Base-by-base conservation (phyloP, 2,888 invertebrate genomes). In the Ypsolopha sequella region DNA sequence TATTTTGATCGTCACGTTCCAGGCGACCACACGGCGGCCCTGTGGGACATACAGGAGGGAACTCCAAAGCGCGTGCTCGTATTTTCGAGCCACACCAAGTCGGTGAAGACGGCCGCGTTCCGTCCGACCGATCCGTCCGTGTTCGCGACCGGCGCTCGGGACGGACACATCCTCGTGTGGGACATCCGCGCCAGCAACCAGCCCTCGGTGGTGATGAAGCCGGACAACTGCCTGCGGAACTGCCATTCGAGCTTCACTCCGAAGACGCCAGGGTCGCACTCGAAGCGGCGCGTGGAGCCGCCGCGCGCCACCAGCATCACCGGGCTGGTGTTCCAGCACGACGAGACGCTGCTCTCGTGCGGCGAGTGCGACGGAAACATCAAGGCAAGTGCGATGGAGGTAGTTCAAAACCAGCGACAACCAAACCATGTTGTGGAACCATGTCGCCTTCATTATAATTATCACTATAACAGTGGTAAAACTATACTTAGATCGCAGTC, bases 131-230 rank as follows among this genome's bases (percentile, higher is more conserved):
- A 93, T 79, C 72, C 88, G 60, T 91, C 90, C 51, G 91, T 95
- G 1, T 95, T 97, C 81, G 95, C 95, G 0, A 95, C 95, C 0
- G 96, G 97, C 13, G 93, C 94, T 0, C 85, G 97, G 36, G 97
- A 97, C 78, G 96, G 97, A 0, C 92, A 91, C 60, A 92, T 97
- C 13, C 90, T 95, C 61, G 71, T 96, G 13, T 97, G 96, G 96
- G 97, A 81, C 94, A 56, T 88, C 88, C 2, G 82, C 76, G 88
- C 88, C 24, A 81, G 76, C 53, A 76, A 78, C 9, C 79, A 72
- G 47, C 71, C 76, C 2, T 53, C 71, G 0, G 56, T 85, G 1
- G 78, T 87, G 0, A 86, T 89, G 14, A 88, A 87, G 50, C 91
- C 94, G 0, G 95, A 95, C 69, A 92, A 92, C 70, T 88, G 89